A percentile compares a stretch with the other conserved stretches of the same genome.
Conservation (phyloP, 2,888 invertebrate genomes). For the Acanthosoma haemorrhoidale region DNA sequence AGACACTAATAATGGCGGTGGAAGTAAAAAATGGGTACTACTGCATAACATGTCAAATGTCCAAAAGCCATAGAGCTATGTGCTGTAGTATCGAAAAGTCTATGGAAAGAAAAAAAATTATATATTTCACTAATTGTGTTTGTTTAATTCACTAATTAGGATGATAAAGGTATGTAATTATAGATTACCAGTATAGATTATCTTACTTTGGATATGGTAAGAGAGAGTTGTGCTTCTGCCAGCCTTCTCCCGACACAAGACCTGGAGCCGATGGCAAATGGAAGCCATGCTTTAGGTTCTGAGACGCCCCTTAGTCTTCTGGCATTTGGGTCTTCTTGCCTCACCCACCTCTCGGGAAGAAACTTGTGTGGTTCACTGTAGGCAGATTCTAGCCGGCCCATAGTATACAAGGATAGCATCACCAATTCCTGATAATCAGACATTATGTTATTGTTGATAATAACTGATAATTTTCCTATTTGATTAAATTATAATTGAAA, state of each 20-base stretch:
- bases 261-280: conserved; percentile 76
- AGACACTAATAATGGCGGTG: too few species aligned
- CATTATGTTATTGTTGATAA: not conserved
- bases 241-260: conserved; percentile 79
- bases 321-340: conserved; percentile 50
- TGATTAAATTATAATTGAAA: not conserved
- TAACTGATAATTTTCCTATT: not conserved
- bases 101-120: too few species aligned
- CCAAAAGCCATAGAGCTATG: too few species aligned
- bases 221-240: conserved; percentile 68
- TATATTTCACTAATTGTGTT: too few species aligned
- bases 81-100: too few species aligned
- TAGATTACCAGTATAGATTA: too few species aligned
- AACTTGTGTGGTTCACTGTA: conserved; percentile 65
- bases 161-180: too few species aligned
- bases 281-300: conserved; percentile 65
- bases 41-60: too few species aligned
- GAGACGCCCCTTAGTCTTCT: conserved; percentile 46
- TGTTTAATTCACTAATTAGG: too few species aligned
- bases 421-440: conserved; percentile 63
- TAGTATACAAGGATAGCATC: conserved; percentile 77
- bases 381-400: conserved; percentile 65
- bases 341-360: conserved; percentile 70
- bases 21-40: too few species aligned
- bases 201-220: conserved; percentile 60